Evolutionary conservation across 30 jellyfish, hydroid and myxozoan genomes (phyloP).

Genomic region (Aurelia coerulea): DNA sequence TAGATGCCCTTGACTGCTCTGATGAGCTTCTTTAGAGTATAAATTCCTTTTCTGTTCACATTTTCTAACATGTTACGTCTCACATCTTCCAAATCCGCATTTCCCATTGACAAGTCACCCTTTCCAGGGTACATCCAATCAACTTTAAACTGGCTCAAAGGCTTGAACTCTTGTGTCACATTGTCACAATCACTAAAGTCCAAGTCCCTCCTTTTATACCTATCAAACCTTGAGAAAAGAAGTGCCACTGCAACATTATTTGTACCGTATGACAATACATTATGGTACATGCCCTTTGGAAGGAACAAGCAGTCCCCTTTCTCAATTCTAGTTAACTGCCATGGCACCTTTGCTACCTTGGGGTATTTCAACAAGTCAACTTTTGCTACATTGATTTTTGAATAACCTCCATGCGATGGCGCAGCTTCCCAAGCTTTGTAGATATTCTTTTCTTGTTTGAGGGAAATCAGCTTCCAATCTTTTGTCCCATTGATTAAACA

Average conservation of each 20-base stretch:
- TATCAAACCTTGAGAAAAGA: constrained; percentile 71
- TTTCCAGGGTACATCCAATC: constrained; percentile 89
- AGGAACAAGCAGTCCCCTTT: constrained; percentile 89
- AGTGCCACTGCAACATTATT: constrained; percentile 81
- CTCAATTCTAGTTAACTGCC: constrained; percentile 67
- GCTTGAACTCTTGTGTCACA: constrained; percentile 34
- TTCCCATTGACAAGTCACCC: constrained; percentile 88
- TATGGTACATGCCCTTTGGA: constrained; percentile 86
- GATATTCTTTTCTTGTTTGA: constrained; percentile 68
- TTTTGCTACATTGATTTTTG: constrained; percentile 70
- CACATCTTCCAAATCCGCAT: constrained; percentile 70
- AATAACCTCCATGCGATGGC: constrained; percentile 82
- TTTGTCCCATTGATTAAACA: constrained; percentile 88
- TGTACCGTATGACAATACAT: constrained; percentile 78
- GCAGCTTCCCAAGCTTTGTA: constrained; percentile 92
- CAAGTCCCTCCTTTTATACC: constrained; percentile 47
- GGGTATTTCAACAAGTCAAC: constrained; percentile 84
- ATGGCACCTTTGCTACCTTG: constrained; percentile 76
- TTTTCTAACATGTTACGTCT: constrained; percentile 20
- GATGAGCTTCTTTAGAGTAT: constrained; percentile 33
- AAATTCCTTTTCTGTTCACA: constrained; percentile 13
- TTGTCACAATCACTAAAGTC: constrained; percentile 76
- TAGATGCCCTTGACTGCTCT: constrained; percentile 13
- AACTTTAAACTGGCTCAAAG: constrained; percentile 65
- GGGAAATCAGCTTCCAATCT: constrained; percentile 83